Conservation (phyloP, 2,888 invertebrate genomes). For the Coleophora flavipennella region DNA sequence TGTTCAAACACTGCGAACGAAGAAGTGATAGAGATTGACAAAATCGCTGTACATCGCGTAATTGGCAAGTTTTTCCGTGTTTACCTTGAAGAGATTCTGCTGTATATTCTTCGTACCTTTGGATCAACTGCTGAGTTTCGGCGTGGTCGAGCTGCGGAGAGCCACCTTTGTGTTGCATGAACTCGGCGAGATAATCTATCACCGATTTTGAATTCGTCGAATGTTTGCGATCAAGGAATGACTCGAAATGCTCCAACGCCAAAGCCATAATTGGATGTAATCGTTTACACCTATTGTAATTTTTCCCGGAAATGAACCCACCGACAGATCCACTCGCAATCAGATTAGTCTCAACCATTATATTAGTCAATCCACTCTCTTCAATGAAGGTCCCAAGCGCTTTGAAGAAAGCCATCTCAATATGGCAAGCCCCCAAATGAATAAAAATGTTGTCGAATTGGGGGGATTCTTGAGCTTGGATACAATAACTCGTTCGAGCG, state of each 20-base stretch:
- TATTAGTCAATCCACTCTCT: slow-evolving; percentile 22
- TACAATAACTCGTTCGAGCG: slow-evolving; percentile 15
- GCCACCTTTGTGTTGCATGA: slow-evolving; percentile 33
- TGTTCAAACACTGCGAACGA: slow-evolving; percentile 18
- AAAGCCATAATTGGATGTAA: slow-evolving; percentile 1
- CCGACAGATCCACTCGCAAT: slow-evolving; percentile 20
- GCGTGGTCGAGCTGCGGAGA: slow-evolving; percentile 24
- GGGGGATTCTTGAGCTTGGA: slow-evolving; percentile 20
- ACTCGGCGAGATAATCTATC: slow-evolving; percentile 25
- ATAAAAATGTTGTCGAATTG: slow-evolving; percentile 25
- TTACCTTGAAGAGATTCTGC: slow-evolving; percentile 13
- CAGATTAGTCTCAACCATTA: slow-evolving; percentile 17
- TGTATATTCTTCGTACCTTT: slow-evolving; percentile 21
- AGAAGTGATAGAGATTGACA: slow-evolving; percentile 13
- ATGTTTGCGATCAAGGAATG: slow-evolving; percentile 1
- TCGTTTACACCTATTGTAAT: slow-evolving; percentile 26
- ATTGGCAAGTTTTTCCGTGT: slow-evolving; percentile 17
- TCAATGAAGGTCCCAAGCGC: slow-evolving; percentile 25
- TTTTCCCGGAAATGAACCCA: slow-evolving; percentile 20
- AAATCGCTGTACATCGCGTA: slow-evolving; percentile 17
- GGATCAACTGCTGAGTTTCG: slow-evolving; percentile 27
- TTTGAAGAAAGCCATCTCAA: slow-evolving; percentile 24
- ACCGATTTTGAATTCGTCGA: slow-evolving; percentile 17
- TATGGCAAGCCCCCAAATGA: slow-evolving; percentile 25
- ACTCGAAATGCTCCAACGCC: slow-evolving; percentile 10